phyloP scores from a whole-genome alignment of 1,140 invertebrate genomes.

The Subanguina moxae region DNA sequence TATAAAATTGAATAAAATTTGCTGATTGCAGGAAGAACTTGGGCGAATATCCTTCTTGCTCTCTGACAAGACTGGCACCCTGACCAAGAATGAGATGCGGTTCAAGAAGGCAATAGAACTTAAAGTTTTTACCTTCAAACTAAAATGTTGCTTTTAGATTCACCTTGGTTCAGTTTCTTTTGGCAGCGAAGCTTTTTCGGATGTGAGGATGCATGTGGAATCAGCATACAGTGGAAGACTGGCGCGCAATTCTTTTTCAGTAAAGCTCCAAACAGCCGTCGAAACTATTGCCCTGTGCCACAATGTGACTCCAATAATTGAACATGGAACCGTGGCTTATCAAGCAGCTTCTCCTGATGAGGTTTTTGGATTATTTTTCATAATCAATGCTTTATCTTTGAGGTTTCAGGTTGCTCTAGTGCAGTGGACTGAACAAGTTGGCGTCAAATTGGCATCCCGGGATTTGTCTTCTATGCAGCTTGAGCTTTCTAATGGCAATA shows the following conservation, averaged over 20 bases:
- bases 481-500: constrained; percentile 69
- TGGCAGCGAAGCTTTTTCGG: constrained; percentile 51
- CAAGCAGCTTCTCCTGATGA: constrained; percentile 96
- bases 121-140: not conserved
- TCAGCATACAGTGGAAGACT: constrained; percentile 52
- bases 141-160: constrained; percentile 39
- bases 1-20: no score
- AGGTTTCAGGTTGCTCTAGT: constrained; percentile 72
- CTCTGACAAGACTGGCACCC: constrained; percentile 95
- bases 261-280: constrained; percentile 70
- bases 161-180: constrained; percentile 58
- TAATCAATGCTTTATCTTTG: not conserved
- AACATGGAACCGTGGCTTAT: constrained; percentile 66
- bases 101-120: constrained; percentile 51
- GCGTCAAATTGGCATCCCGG: constrained; percentile 68
- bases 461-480: constrained; percentile 76
- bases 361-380: constrained; percentile 63
- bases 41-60: constrained; percentile 89
- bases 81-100: constrained; percentile 97
- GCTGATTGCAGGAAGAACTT: constrained; percentile 72
- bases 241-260: constrained; percentile 53
- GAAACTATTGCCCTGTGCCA: constrained; percentile 92
- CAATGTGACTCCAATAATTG: constrained; percentile 96
- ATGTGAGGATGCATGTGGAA: constrained; percentile 52
- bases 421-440: constrained; percentile 71